Evolutionary conservation across 2,113 vertebrate species (phyloP).

Genomic region (Oreocharis arfaki): DNA sequence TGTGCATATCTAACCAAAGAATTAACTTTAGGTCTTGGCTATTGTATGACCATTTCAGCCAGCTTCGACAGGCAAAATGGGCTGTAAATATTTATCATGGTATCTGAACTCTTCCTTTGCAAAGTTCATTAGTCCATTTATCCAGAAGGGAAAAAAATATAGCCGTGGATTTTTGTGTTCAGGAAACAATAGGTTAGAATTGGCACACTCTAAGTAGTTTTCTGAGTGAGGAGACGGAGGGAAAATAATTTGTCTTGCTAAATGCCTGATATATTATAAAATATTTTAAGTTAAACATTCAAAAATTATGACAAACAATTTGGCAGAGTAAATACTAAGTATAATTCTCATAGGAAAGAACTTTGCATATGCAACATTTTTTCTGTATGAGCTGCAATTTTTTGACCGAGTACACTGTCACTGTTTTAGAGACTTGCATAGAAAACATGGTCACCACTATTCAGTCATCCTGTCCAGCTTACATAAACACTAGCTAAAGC

Average conservation of each 20-base stretch:
- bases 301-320: neutral
- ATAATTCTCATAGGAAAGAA: neutral
- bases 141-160: neutral
- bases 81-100: neutral
- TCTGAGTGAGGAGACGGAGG: neutral
- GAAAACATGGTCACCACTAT: neutral
- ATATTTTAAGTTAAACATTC: neutral
- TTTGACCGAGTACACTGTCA: neutral
- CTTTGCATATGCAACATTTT: fast-evolving
- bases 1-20: neutral
- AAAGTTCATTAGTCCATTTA: neutral
- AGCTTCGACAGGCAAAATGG: neutral
- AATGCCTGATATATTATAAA: neutral
- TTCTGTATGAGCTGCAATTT: neutral
- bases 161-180: neutral
- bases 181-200: neutral
- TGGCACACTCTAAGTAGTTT: neutral
- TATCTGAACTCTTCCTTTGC: neutral
- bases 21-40: neutral
- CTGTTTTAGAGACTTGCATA: neutral
- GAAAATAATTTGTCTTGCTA: neutral
- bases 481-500: constrained; percentile 68
- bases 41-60: neutral
- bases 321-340: neutral
- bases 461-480: constrained; percentile 48